These are phyloP conservation scores for Anolis sagrei DNA, from an alignment of 2,113 vertebrate species.

Conservation along the genomic window DNA sequence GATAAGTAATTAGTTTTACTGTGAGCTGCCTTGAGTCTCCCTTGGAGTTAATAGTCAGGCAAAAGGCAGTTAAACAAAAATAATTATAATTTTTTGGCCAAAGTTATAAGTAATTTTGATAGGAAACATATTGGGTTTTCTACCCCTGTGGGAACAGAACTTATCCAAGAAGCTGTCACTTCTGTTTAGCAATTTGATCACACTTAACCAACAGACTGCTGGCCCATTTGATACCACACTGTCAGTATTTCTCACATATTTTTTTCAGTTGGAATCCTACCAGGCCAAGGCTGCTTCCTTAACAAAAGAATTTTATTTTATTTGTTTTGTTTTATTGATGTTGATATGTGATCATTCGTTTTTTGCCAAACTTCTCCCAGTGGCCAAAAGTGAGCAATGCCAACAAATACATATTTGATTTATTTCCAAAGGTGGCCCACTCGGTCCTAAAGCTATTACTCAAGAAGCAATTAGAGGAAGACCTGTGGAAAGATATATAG, in stretches of 20 bases:
- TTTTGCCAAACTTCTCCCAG: not conserved
- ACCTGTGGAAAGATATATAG: not conserved
- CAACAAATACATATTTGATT: not conserved
- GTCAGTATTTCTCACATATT: constrained; percentile 42
- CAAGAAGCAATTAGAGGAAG: not conserved
- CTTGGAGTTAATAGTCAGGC: not conserved
- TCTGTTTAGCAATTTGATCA: constrained; percentile 15
- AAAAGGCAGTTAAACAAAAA: not conserved
- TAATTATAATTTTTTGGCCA: not conserved
- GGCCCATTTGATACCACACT: constrained; percentile 12
- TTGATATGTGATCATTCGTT: not conserved
- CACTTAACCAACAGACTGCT: constrained; percentile 26
- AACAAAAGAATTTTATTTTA: constrained; percentile 15
- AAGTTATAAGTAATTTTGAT: not conserved
- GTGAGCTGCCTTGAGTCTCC: not conserved
- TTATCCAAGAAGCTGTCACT: not conserved
- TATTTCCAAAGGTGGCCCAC: not conserved
- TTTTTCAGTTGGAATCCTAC: constrained; percentile 12
- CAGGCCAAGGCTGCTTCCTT: constrained; percentile 34
- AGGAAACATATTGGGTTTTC: constrained; percentile 1
- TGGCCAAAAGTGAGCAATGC: not conserved
- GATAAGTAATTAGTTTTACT: not conserved
- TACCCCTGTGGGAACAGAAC: not conserved
- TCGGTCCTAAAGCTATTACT: not conserved
- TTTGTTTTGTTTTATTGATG: not conserved